A percentile compares a stretch with the other conserved stretches of the same genome.
Conservation (phyloP, 2,888 invertebrate species). For the Spilarctia lutea region DNA sequence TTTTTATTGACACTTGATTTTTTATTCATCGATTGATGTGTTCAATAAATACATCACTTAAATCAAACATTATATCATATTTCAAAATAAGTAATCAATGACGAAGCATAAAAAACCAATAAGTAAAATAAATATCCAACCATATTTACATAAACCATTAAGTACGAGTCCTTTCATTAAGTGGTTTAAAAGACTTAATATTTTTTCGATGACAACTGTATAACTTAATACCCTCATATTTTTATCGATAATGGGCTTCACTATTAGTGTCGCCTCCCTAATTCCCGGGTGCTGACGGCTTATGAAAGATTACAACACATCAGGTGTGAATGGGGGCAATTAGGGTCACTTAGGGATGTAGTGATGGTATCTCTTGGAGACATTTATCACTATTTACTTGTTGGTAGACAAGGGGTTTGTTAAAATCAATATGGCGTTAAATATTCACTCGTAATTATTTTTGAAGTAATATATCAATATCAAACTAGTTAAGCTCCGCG, state of each 20-base stretch:
- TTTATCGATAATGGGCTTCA: constrained; percentile 32
- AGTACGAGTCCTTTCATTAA: not conserved
- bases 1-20: not conserved
- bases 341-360: constrained; percentile 33
- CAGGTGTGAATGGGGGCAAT: constrained; percentile 45
- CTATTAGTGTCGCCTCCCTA: constrained; percentile 27
- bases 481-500: no score
- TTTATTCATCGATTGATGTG: not conserved
- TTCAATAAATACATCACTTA: constrained; percentile 4
- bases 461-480: no score
- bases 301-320: constrained; percentile 38
- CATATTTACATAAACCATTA: not conserved
- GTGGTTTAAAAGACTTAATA: constrained; percentile 8
- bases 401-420: not conserved
- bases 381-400: constrained; percentile 35
- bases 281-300: constrained; percentile 27
- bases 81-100: not conserved
- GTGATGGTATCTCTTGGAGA: constrained; percentile 29
- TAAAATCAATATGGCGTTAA: no score
- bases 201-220: constrained; percentile 15
- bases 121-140: not conserved
- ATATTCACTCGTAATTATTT: no score
- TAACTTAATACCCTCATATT: constrained; percentile 11
- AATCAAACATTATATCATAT: not conserved
- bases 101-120: constrained; percentile 1